Base-by-base conservation (phyloP, 2,113 vertebrate species). In the Macrotis lagotis region DNA sequence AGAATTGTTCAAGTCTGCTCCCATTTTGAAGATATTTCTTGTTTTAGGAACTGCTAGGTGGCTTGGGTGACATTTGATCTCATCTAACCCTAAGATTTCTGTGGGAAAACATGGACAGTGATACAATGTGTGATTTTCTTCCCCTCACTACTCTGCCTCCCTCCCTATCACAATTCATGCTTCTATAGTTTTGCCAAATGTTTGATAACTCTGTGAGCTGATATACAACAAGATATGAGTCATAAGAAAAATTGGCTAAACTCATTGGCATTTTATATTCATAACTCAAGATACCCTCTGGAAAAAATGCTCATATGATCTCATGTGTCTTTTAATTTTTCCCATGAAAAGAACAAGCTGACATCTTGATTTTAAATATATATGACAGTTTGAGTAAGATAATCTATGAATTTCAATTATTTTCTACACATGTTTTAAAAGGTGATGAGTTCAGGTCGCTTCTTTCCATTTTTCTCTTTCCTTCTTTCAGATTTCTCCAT, bases 161-260 rank as follows among this genome's bases (percentile, higher is more conserved):
- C n/a, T 66, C 11, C n/a, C 66, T 19, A 19, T 5, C 59, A 44
- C n/a, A 44, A 44, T 44, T 24, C n/a, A 83, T 83, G 66, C n/a
- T 83, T 83, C n/a, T 83, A 83, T 83, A 83, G n/a, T 83, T 83
- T 44, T 24, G n/a, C 66, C 66, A 83, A 83, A 83, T 83, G 66
- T 44, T 44, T 83, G 66, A 83, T 83, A 2, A 83, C 66, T 83
- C 19, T 83, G 6, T 44, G 66, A 83, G 19, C n/a, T 83, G 66
- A 83, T 74, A 74, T 44, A 44, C 91, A 55, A 89, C 89, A 94
- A 44, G 14, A 50, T 44, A 48, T 66, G 93, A 31, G n/a, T 92
- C 93, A 49, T 88, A 90, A 96, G 28, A 92, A 11, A 51, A 94
- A 94, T 12, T 95, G 50, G 10, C 66, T 94, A 88, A 94, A 93